These are phyloP conservation scores for Melinaea menophilus DNA, from an alignment of 2,888 invertebrate genomes.

Conservation along the genomic window DNA sequence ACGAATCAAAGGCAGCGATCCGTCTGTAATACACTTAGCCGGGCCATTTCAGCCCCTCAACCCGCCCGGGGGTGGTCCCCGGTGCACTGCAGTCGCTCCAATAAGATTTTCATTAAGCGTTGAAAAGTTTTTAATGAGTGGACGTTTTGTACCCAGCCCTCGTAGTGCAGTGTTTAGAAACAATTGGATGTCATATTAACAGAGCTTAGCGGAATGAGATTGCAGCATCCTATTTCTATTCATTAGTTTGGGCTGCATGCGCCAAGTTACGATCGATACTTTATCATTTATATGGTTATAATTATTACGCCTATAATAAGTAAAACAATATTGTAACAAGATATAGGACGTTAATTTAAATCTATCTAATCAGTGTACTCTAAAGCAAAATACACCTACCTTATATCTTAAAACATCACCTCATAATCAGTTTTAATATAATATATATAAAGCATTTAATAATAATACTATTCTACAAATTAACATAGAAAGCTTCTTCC, in stretches of 20 bases:
- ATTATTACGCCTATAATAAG: too few relatives aligned
- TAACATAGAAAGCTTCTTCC: background rate
- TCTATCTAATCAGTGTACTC: too few relatives aligned
- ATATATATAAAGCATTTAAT: too few relatives aligned
- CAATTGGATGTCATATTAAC: conserved; percentile 27
- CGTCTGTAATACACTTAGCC: conserved; percentile 75
- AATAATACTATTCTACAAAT: background rate
- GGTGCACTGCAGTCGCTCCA: conserved; percentile 65
- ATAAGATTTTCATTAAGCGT: conserved; percentile 76
- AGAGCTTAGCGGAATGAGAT: conserved; percentile 21
- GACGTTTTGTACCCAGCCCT: conserved; percentile 58
- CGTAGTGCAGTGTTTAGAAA: conserved; percentile 33
- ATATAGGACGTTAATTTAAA: too few relatives aligned
- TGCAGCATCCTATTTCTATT: conserved; percentile 22
- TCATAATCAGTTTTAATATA: too few relatives aligned
- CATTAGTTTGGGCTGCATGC: conserved; percentile 14
- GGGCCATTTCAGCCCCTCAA: conserved; percentile 64
- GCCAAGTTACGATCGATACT: conserved; percentile 9
- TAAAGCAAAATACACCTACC: too few relatives aligned
- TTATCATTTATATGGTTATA: too few relatives aligned
- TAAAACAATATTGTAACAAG: too few relatives aligned
- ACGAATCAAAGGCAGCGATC: conserved; percentile 77
- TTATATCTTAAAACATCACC: too few relatives aligned
- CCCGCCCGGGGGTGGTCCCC: conserved; percentile 35
- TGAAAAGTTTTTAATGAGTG: conserved; percentile 74